A percentile compares a stretch with the other conserved stretches of the same genome.
phyloP scores from a whole-genome alignment of 2,888 invertebrate species.

The Sturmia bella region DNA sequence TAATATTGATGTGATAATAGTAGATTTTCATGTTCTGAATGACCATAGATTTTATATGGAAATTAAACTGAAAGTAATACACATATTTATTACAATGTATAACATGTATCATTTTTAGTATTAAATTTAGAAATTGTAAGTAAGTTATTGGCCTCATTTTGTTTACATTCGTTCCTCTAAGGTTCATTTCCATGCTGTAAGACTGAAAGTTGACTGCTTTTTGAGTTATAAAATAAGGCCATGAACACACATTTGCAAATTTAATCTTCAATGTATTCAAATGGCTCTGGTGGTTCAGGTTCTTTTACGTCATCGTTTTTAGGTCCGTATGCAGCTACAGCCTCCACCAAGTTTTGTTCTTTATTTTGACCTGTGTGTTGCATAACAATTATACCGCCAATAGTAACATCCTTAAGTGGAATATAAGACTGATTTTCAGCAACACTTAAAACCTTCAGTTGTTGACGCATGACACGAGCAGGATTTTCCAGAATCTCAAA shows the following conservation, averaged over 20 bases:
- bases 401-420: slow-evolving; percentile 94
- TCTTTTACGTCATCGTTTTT: slow-evolving; percentile 97
- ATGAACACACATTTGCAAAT: slow-evolving; percentile 9
- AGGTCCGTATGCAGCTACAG: slow-evolving; percentile 94
- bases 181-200: too few species aligned
- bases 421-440: slow-evolving; percentile 91
- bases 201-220: too few species aligned
- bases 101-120: too few species aligned
- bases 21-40: too few species aligned
- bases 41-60: too few species aligned
- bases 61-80: too few species aligned
- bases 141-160: too few species aligned
- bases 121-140: too few species aligned
- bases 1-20: too few species aligned
- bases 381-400: slow-evolving; percentile 98
- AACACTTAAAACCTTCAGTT: slow-evolving; percentile 89
- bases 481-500: slow-evolving; percentile 97
- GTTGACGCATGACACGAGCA: slow-evolving; percentile 96
- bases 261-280: slow-evolving; percentile 94
- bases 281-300: slow-evolving; percentile 98
- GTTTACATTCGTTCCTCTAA: too few species aligned
- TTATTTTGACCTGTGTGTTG: slow-evolving; percentile 91
- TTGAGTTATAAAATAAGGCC: too few species aligned
- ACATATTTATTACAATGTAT: too few species aligned
- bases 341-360: slow-evolving; percentile 93